Evolutionary conservation across 2,888 invertebrate genomes (phyloP).

Genomic region (Perithous albicinctus): DNA sequence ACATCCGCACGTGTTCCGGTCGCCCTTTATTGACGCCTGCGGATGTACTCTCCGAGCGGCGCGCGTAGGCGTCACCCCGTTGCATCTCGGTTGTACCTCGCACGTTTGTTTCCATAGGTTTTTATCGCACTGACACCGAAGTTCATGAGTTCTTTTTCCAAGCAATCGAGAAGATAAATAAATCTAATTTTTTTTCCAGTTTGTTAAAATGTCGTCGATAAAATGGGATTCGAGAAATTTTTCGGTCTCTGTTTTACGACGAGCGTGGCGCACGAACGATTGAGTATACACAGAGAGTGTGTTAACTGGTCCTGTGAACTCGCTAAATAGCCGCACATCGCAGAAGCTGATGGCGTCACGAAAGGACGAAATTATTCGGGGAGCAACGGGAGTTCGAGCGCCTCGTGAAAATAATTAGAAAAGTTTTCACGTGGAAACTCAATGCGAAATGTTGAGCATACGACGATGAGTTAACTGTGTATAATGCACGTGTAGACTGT

Average conservation of each 20-base stretch:
- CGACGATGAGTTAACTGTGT: slow-evolving; percentile 7
- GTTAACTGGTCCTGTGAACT: neutral
- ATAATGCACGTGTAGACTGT: neutral
- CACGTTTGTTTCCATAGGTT: slow-evolving; percentile 43
- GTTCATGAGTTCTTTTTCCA: slow-evolving; percentile 70
- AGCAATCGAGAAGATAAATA: slow-evolving; percentile 74
- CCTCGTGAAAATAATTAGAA: slow-evolving; percentile 32
- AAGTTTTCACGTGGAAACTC: slow-evolving; percentile 5
- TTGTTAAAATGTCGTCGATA: neutral
- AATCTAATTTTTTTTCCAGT: slow-evolving; percentile 65
- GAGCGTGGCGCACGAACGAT: neutral
- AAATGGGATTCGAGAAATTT: neutral
- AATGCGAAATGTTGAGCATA: neutral
- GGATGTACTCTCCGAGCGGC: slow-evolving; percentile 46
- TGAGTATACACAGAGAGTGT: neutral
- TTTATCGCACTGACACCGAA: slow-evolving; percentile 59
- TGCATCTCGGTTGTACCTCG: slow-evolving; percentile 53
- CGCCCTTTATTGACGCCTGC: slow-evolving; percentile 54
- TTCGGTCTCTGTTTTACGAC: neutral
- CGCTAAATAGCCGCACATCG: neutral
- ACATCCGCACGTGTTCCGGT: slow-evolving; percentile 57
- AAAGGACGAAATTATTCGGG: slow-evolving; percentile 19
- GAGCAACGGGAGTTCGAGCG: slow-evolving; percentile 19
- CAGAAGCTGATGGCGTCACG: slow-evolving; percentile 20
- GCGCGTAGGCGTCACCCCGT: slow-evolving; percentile 70